Evolutionary conservation across 2,113 vertebrate genomes (phyloP), one percentile per base, ranked within the genome.

Genomic region (Arvicanthis niloticus): DNA sequence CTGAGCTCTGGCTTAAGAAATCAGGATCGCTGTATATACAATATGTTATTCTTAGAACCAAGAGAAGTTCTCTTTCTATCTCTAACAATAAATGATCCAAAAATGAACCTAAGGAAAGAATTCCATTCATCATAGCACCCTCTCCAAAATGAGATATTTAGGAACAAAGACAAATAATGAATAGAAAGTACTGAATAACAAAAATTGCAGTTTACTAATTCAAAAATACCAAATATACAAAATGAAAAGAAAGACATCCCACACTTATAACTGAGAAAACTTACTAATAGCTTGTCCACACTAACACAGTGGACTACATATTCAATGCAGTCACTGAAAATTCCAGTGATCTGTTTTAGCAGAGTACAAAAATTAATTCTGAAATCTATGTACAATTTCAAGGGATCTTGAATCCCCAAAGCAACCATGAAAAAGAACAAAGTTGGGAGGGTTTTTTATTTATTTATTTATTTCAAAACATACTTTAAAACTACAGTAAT

Each of bases 371-470:
- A 89, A 65, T 42, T 75, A 31, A 87, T 88, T 29, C 70, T 92
- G 62, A 94, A 96, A 70, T 94, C 75, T 40, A 58, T 87, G 40
- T 3, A 29, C 60, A 89, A 76, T 85, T 93, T 93, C 48, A 93
- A 87, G 17, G 7, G 45, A 78, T 9, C 34, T 42, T 45, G 21
- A 84, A 76, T 56, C 58, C 21, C 48, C 48, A 90, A 93, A 78
- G 68, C 5, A 82, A 60, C 40, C 11, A 40, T 11, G 19, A 78
- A 91, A 96, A 56, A 85, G 6, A 95, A 68, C 7, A 60, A 88
- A 91, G 51, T 73, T 93, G 42, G 37, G 60, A 40, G n/a, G n/a
- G 16, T 42, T 26, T 88, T 51, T 51, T 48, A 5, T 48, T 48
- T 48, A 5, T 48, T 48, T 51, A 89, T 42, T 22, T n/a, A 93